A percentile compares a stretch with the other conserved stretches of the same genome.
These are phyloP conservation scores for Brachymystax lenok DNA, from an alignment of 2,797 vertebrate genomes.

Conservation along the genomic window DNA sequence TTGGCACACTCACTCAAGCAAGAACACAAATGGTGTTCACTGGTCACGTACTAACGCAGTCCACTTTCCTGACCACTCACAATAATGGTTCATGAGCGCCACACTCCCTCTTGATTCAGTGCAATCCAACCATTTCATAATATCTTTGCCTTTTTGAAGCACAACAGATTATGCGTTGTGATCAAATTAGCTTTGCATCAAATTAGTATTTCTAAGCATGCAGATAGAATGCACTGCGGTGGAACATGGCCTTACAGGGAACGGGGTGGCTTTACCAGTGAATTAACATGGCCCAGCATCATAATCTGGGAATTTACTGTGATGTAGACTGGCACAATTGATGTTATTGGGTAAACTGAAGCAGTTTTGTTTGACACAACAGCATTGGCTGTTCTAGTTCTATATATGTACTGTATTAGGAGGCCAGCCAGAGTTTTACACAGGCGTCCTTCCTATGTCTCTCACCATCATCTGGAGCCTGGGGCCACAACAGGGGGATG, in stretches of 20 bases:
- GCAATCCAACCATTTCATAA: not conserved
- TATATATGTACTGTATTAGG: constrained; percentile 16
- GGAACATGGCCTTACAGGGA: not conserved
- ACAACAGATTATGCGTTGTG: not conserved
- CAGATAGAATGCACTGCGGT: not conserved
- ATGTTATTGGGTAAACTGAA: not conserved
- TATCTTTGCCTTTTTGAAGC: not conserved
- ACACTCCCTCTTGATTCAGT: not conserved
- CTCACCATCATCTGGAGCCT: constrained; percentile 9
- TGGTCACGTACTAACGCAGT: not conserved
- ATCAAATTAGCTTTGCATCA: not conserved
- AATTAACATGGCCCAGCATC: not conserved
- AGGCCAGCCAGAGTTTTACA: constrained; percentile 17
- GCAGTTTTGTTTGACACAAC: not conserved
- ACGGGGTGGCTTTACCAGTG: not conserved
- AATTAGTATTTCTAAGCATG: not conserved
- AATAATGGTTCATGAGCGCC: not conserved
- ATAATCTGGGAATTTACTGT: not conserved
- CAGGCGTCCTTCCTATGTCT: constrained; percentile 10
- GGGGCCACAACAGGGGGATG: constrained; percentile 71
- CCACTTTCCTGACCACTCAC: not conserved
- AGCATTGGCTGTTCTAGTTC: not conserved
- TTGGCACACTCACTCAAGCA: not conserved
- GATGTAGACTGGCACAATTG: not conserved
- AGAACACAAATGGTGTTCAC: not conserved